Conservation (phyloP, 2,888 invertebrate species). For the Lamellibrachia satsuma region DNA sequence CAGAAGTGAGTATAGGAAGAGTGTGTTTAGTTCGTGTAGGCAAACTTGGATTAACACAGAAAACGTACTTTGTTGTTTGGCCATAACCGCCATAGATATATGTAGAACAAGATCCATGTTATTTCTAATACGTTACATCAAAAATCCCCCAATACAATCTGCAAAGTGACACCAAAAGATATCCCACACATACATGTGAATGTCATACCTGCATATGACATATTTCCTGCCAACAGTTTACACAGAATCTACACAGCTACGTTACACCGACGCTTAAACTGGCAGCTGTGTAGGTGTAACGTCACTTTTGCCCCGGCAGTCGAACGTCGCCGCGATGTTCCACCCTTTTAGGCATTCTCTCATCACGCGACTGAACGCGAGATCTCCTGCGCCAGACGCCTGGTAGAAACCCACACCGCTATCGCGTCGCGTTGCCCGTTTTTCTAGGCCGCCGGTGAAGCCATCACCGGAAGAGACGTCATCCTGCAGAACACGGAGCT, state of each 20-base stretch:
- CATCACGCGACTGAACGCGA: constrained; percentile 4
- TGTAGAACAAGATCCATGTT: not conserved
- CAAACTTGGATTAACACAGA: too few species aligned
- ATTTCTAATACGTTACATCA: not conserved
- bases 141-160: not conserved
- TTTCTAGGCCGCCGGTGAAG: not conserved
- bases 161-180: not conserved
- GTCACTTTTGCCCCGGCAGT: not conserved
- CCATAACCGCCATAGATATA: not conserved
- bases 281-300: not conserved
- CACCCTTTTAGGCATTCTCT: not conserved
- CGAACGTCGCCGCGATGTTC: not conserved
- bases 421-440: not conserved
- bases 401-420: not conserved
- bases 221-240: not conserved
- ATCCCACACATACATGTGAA: not conserved
- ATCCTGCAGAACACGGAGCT: not conserved
- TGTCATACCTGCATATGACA: not conserved
- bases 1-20: too few species aligned
- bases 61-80: too few species aligned
- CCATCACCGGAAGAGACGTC: not conserved
- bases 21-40: too few species aligned
- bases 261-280: not conserved
- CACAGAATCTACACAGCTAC: not conserved
- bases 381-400: not conserved